Conservation (phyloP, 2,888 invertebrate species). For the Bombylius major region DNA sequence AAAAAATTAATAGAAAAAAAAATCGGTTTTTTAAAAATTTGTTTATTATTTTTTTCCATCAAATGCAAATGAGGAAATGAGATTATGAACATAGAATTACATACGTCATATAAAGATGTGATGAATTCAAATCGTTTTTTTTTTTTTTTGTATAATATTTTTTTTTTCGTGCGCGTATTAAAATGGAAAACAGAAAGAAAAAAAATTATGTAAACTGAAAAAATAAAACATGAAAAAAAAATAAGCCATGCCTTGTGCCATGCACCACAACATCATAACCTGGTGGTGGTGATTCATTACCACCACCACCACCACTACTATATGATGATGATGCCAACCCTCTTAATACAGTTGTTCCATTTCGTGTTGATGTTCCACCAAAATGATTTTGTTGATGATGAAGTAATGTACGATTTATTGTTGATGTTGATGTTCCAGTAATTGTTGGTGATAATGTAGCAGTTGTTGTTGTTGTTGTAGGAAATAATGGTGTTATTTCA, state of each 20-base stretch:
- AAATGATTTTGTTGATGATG: conserved; percentile 33
- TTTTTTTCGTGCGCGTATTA: neutral
- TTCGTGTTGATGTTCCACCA: conserved; percentile 21
- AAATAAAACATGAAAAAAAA: conserved; percentile 10
- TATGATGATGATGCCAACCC: conserved; percentile 32
- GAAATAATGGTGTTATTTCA: conserved; percentile 36
- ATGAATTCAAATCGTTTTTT: too few species aligned
- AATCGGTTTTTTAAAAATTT: too few species aligned
- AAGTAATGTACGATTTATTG: conserved; percentile 35
- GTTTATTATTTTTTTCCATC: too few species aligned
- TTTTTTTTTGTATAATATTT: neutral
- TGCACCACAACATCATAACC: conserved; percentile 40
- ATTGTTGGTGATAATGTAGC: conserved; percentile 33
- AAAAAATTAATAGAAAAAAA: too few species aligned
- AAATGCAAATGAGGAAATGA: too few species aligned
- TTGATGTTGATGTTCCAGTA: conserved; percentile 24
- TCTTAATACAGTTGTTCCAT: conserved; percentile 32
- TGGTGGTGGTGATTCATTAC: conserved; percentile 36
- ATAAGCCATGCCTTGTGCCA: conserved; percentile 39
- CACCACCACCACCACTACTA: conserved; percentile 22
- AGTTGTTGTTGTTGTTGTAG: conserved; percentile 30
- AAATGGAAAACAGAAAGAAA: neutral
- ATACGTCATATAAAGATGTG: too few species aligned
- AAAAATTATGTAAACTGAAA: neutral
- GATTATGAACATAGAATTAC: too few species aligned